A percentile compares a stretch with the other conserved stretches of the same genome.
phyloP scores from a whole-genome alignment of 2,113 vertebrate genomes.

The Platysteira castanea region DNA sequence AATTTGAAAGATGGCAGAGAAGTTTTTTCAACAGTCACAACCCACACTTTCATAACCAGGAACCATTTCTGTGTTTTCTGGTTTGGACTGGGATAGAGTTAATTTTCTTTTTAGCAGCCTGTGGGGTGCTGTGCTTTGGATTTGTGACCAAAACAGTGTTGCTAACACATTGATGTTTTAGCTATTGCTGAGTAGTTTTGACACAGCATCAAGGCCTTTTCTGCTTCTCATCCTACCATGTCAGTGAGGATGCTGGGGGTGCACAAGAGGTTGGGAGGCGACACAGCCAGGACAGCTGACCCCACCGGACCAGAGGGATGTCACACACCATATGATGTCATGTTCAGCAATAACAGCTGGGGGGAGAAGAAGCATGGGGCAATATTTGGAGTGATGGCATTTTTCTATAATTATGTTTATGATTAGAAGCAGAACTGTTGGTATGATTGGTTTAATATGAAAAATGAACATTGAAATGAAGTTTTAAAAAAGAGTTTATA shows the following conservation, averaged over 20 bases:
- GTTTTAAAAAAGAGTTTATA: not conserved
- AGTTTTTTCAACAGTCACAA: not conserved
- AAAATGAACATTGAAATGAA: not conserved
- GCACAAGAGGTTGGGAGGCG: rapidly evolving
- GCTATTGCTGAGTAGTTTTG: not conserved
- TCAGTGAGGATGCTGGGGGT: rapidly evolving
- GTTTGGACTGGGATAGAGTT: not conserved
- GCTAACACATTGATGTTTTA: not conserved
- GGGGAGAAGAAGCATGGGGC: not conserved
- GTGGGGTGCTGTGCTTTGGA: not conserved
- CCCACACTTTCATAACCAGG: not conserved
- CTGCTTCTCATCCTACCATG: rapidly evolving
- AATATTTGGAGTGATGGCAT: not conserved
- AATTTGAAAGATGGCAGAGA: not conserved
- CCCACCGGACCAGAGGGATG: not conserved
- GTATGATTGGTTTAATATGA: not conserved
- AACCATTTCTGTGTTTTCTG: not conserved
- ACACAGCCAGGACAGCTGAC: not conserved
- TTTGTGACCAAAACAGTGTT: not conserved
- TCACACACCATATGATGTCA: no score
- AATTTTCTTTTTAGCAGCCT: not conserved
- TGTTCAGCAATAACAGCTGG: not conserved
- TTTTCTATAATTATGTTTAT: not conserved
- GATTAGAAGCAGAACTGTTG: not conserved
- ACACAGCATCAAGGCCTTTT: not conserved